A percentile compares a stretch with the other conserved stretches of the same genome.
Evolutionary conservation across 2,113 vertebrate genomes (phyloP).

Genomic region (Bubo scandiacus): DNA sequence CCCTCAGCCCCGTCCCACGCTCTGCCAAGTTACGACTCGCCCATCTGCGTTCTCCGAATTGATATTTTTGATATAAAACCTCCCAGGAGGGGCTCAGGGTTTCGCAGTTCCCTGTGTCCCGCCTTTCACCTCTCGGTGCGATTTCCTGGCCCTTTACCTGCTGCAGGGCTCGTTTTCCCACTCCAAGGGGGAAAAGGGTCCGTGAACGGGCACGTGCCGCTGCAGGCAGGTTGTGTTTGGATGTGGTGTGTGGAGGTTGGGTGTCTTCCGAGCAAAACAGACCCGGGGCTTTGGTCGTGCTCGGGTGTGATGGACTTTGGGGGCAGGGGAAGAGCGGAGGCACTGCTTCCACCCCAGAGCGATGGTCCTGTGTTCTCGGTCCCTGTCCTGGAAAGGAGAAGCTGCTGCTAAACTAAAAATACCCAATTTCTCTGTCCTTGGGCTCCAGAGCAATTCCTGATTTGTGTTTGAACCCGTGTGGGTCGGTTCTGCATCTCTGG

Average conservation of each 20-base stretch:
- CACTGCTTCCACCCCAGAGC: background rate
- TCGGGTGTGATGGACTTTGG: accelerated
- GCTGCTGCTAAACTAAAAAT: background rate
- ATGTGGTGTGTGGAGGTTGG: accelerated
- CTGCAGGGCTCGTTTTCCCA: accelerated
- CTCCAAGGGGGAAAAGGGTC: background rate
- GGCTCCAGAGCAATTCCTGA: background rate
- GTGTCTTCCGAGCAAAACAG: accelerated
- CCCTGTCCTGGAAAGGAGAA: background rate
- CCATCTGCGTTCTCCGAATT: accelerated
- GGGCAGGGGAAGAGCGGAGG: accelerated
- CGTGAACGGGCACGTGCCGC: accelerated
- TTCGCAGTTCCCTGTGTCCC: accelerated
- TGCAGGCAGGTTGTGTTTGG: background rate
- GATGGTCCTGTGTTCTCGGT: accelerated
- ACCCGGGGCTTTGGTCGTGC: accelerated
- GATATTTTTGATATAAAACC: background rate
- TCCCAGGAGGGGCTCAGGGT: background rate
- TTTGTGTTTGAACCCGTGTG: background rate
- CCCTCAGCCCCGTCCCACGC: background rate
- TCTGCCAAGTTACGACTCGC: accelerated
- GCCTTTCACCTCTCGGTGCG: background rate
- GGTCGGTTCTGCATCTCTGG: background rate
- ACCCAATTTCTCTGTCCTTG: accelerated
- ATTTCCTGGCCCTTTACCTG: background rate